phyloP scores from a whole-genome alignment of 2,888 invertebrate genomes.

The Drosophila incognita region DNA sequence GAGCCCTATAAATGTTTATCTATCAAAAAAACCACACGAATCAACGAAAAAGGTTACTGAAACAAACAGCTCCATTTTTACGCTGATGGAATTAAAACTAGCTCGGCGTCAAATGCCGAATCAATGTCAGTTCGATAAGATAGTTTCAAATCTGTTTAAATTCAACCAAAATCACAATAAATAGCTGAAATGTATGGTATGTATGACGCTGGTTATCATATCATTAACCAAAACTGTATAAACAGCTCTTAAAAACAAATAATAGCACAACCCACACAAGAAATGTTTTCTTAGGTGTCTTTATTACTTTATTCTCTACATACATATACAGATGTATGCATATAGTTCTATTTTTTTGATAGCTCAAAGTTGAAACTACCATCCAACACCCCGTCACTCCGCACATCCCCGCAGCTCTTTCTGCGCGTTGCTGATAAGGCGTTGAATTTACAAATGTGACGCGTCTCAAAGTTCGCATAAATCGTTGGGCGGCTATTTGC shows the following conservation, averaged over 20 bases:
- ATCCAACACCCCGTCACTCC: too few relatives aligned
- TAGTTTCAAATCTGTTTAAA: background rate
- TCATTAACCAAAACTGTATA: background rate
- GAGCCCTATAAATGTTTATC: slow-evolving; percentile 67
- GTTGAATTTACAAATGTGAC: slow-evolving; percentile 34
- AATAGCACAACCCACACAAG: background rate
- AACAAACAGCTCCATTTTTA: background rate
- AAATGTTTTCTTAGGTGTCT: background rate
- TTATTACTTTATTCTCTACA: background rate
- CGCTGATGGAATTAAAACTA: background rate
- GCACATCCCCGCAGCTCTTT: background rate
- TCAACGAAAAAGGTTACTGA: background rate
- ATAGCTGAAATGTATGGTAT: background rate
- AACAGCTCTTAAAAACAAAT: background rate
- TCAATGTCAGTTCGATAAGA: slow-evolving; percentile 1
- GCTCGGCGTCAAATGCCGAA: background rate
- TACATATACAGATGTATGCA: background rate
- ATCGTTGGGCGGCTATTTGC: slow-evolving; percentile 59
- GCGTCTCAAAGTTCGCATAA: slow-evolving; percentile 70
- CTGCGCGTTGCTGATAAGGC: slow-evolving; percentile 42
- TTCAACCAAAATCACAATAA: background rate
- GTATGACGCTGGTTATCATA: background rate
- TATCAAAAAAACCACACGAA: slow-evolving; percentile 33
- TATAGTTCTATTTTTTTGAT: background rate
- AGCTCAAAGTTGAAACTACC: background rate